Base-by-base conservation (phyloP, 2,113 vertebrate genomes). In the Apistogramma diplotaenia region DNA sequence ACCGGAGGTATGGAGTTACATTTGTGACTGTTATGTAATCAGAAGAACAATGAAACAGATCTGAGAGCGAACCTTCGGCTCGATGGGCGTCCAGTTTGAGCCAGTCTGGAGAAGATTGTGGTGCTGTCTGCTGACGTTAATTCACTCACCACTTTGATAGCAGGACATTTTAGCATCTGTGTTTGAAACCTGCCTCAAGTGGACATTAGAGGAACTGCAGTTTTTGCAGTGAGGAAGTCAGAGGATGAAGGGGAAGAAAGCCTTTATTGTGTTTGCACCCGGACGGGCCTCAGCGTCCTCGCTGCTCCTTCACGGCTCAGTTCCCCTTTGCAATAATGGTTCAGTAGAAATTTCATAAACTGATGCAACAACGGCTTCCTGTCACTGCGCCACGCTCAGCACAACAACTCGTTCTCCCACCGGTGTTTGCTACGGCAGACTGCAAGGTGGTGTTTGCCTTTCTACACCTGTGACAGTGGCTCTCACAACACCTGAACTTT, bases 81-180 rank as follows among this genome's bases (percentile, higher is more conserved):
- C 16, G 21, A 65, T 0, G 19, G 49, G 27, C 2, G 40, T 46
- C 62, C 3, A 13, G 35, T 37, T 37, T 37, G 40, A 43, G 4
- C 4, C 12, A 13, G 4, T 15, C 2, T 10, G 60, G 37, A 10
- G 21, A 46, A 43, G 37, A 27, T 13, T 0, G 0, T 18, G 61
- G 21, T 11, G 11, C 12, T 40, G 4, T 1, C 1, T 46, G 37
- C 43, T 65, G 0, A 0, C 18, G 4, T 6, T 46, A 27, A 46
- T 65, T 6, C 37, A 65, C 61, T 43, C 61, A 65, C 35, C 21
- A 43, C n/a, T 16, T 67, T 2, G 46, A 18, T 12, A 67, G 40
- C 23, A 49, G 40, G 40, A 67, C 1, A 0, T 46, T 67, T 40
- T 67, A 46, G 8, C 5, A 18, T 67, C 1, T 0, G 27, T 46